Evolutionary conservation across 2,797 vertebrate species (phyloP).

Genomic region (Heterohyrax brucei): DNA sequence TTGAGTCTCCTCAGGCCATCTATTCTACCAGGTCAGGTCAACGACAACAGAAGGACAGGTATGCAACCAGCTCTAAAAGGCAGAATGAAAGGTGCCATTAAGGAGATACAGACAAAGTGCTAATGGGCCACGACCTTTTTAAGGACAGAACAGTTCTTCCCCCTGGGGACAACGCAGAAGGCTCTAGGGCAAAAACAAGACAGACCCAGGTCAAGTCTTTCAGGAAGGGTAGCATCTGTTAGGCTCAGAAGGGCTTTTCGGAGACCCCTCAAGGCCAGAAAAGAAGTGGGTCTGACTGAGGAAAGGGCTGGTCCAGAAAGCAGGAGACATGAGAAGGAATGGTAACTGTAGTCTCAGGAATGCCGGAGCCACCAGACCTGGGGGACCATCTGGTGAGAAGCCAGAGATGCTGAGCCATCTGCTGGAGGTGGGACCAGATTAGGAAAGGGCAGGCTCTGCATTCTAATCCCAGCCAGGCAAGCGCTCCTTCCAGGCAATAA

Average conservation of each 20-base stretch:
- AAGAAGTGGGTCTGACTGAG: not conserved
- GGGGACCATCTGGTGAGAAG: slow-evolving; percentile 4
- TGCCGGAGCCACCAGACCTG: slow-evolving; percentile 1
- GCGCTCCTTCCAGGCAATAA: not conserved
- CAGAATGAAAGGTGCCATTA: not conserved
- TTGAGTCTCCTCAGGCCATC: not conserved
- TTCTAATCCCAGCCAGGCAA: not conserved
- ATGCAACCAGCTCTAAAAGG: not conserved
- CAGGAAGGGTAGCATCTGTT: not conserved
- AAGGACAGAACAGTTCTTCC: not conserved
- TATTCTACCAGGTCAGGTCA: not conserved
- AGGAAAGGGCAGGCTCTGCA: slow-evolving; percentile 8
- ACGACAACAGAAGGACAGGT: no score
- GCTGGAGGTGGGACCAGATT: not conserved
- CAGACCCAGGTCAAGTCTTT: not conserved
- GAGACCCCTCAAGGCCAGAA: not conserved
- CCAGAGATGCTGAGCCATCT: not conserved
- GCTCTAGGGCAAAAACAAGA: not conserved
- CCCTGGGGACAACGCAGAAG: not conserved
- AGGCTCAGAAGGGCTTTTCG: slow-evolving; percentile 1
- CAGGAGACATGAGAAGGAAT: not conserved
- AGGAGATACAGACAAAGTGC: not conserved
- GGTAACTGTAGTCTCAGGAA: slow-evolving; percentile 52
- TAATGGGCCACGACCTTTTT: not conserved
- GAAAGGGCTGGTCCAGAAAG: not conserved